A percentile compares a stretch with the other conserved stretches of the same genome.
These are phyloP conservation scores for Hucho hucho DNA, from an alignment of 2,113 vertebrate species.

Conservation along the genomic window DNA sequence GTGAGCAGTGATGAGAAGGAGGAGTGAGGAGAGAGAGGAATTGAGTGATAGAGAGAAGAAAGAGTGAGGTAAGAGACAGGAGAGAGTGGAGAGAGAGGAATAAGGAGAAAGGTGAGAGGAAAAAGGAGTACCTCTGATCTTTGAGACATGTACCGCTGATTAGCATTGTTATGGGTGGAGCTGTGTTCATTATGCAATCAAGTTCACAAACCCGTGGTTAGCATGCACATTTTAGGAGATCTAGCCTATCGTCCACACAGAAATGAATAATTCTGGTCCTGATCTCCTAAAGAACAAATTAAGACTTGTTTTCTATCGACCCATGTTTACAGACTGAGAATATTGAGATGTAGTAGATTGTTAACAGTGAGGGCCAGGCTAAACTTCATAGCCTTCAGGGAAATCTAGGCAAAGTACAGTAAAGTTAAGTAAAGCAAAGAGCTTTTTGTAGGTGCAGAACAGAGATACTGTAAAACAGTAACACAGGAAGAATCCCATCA, in stretches of 20 bases:
- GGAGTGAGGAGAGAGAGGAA: background rate
- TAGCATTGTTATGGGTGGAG: background rate
- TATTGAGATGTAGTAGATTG: too few species aligned
- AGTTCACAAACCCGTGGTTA: background rate
- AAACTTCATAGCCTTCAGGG: too few species aligned
- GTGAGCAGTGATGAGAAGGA: background rate
- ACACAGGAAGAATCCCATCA: too few species aligned
- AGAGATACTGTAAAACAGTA: too few species aligned
- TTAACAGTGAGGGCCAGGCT: too few species aligned
- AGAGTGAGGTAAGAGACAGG: background rate
- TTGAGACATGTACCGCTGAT: background rate
- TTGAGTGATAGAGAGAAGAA: background rate
- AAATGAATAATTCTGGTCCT: conserved; percentile 23
- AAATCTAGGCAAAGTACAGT: too few species aligned
- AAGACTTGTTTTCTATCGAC: background rate
- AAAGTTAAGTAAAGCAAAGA: too few species aligned
- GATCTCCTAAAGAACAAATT: conserved; percentile 30
- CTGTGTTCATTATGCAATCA: background rate
- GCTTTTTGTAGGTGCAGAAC: too few species aligned
- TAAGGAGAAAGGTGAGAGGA: background rate
- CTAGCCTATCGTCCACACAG: conserved; percentile 18
- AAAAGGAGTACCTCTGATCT: background rate
- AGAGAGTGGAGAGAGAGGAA: background rate
- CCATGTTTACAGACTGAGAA: too few species aligned
- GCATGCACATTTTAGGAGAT: background rate